These are phyloP conservation scores for Microcebus tavaratra DNA, from an alignment of 2,113 vertebrate species.

Conservation along the genomic window DNA sequence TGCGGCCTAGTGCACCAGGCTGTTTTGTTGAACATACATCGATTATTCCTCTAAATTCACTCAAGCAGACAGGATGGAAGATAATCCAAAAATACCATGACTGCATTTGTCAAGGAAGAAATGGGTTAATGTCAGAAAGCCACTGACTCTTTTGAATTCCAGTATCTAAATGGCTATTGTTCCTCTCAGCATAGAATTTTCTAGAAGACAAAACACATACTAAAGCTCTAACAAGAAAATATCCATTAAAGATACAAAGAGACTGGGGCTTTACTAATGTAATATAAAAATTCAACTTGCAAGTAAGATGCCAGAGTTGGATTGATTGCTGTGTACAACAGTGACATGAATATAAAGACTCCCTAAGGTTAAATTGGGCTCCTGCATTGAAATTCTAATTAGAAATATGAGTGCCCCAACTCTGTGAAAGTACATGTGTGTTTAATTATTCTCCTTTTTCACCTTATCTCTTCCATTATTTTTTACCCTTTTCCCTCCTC, in stretches of 20 bases:
- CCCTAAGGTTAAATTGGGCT: slow-evolving; percentile 88
- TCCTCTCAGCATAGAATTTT: slow-evolving; percentile 71
- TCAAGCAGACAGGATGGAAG: slow-evolving; percentile 48
- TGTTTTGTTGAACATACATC: slow-evolving; percentile 19
- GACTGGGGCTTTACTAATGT: slow-evolving; percentile 73
- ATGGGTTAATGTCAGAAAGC: slow-evolving; percentile 68
- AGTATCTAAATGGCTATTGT: slow-evolving; percentile 68
- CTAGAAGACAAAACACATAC: slow-evolving; percentile 68
- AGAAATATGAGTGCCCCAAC: slow-evolving; percentile 86
- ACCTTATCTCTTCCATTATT: slow-evolving; percentile 85
- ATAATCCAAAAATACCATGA: slow-evolving; percentile 31
- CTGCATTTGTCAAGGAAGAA: slow-evolving; percentile 70
- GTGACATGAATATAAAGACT: slow-evolving; percentile 85
- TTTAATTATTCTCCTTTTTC: slow-evolving; percentile 87
- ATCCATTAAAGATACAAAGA: slow-evolving; percentile 73
- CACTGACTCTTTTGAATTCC: slow-evolving; percentile 70
- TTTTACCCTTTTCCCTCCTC: slow-evolving; percentile 81
- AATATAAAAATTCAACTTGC: slow-evolving; percentile 79
- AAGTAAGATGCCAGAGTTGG: slow-evolving; percentile 79
- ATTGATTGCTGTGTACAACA: slow-evolving; percentile 83
- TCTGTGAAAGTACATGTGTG: slow-evolving; percentile 82
- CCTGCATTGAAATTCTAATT: slow-evolving; percentile 88
- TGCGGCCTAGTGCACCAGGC: not conserved
- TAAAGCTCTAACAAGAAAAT: slow-evolving; percentile 75
- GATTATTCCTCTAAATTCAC: slow-evolving; percentile 33